These are phyloP conservation scores for Ceratina japonica DNA, from an alignment of 1,140 invertebrate genomes.

Conservation along the genomic window DNA sequence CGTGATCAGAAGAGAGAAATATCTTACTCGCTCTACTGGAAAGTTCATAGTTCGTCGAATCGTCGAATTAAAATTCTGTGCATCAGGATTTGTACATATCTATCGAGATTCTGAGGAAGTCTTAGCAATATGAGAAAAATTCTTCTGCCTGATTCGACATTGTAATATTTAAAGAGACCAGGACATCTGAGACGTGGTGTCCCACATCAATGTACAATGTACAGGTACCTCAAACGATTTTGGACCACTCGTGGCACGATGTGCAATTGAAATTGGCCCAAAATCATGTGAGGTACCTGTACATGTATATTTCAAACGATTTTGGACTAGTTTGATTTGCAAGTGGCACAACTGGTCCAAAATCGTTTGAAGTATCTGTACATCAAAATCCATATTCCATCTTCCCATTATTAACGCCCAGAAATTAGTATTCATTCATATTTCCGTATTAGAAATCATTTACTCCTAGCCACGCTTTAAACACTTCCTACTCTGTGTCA, in stretches of 20 bases:
- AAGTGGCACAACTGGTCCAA: no score
- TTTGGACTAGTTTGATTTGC: no score
- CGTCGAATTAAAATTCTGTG: background rate
- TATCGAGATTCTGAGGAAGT: constrained; percentile 1
- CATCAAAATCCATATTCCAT: no score
- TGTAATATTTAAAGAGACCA: background rate
- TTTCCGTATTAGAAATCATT: background rate
- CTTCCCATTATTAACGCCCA: no score
- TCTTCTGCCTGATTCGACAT: background rate
- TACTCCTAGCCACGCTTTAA: background rate
- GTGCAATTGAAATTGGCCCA: no score
- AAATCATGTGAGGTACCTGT: no score
- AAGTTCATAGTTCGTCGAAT: constrained; percentile 3
- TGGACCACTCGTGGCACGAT: no score
- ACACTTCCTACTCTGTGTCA: background rate
- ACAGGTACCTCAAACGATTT: no score
- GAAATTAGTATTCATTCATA: background rate
- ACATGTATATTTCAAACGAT: no score
- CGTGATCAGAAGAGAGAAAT: background rate
- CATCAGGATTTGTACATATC: constrained; percentile 38
- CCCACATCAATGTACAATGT: no score
- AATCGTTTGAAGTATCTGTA: no score
- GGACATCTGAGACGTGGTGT: no score
- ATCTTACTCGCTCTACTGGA: background rate
- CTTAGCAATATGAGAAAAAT: constrained; percentile 6